Conservation (phyloP, 2,888 invertebrate species). For the Ernsta delagoae region DNA sequence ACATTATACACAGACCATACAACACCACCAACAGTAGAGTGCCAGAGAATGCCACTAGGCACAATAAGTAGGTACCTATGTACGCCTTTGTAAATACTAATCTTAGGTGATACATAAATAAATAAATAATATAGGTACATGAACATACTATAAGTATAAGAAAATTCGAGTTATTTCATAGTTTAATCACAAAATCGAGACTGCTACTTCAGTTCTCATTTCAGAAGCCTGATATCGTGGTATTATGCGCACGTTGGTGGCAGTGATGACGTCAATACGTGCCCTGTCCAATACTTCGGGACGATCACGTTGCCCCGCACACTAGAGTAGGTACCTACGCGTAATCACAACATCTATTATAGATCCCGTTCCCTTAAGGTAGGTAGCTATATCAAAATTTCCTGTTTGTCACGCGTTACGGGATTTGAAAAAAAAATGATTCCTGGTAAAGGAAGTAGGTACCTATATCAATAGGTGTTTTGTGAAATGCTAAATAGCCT, state of each 20-base stretch:
- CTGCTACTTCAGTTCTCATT: slow-evolving; percentile 6
- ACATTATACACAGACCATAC: background rate
- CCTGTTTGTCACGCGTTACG: background rate
- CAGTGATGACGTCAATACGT: slow-evolving; percentile 43
- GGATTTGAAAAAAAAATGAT: background rate
- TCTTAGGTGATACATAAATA: no score
- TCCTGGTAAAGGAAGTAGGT: no score
- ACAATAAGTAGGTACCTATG: no score
- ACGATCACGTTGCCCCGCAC: slow-evolving; percentile 57
- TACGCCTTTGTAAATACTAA: no score
- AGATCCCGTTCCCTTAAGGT: background rate
- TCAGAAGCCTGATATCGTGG: slow-evolving; percentile 4
- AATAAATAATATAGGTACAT: no score
- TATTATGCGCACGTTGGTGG: slow-evolving; percentile 25
- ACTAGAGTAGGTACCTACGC: slow-evolving; percentile 38
- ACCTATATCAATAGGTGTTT: no score
- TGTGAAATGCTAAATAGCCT: background rate
- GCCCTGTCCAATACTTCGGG: slow-evolving; percentile 38
- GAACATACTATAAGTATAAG: no score
- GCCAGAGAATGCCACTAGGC: no score
- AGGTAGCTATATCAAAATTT: background rate
- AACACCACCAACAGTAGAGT: no score
- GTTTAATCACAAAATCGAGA: background rate
- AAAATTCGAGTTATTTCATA: background rate
- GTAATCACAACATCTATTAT: slow-evolving; percentile 26